Conservation (phyloP, 2,797 vertebrate genomes). For the Chiroxiphia lanceolata region DNA sequence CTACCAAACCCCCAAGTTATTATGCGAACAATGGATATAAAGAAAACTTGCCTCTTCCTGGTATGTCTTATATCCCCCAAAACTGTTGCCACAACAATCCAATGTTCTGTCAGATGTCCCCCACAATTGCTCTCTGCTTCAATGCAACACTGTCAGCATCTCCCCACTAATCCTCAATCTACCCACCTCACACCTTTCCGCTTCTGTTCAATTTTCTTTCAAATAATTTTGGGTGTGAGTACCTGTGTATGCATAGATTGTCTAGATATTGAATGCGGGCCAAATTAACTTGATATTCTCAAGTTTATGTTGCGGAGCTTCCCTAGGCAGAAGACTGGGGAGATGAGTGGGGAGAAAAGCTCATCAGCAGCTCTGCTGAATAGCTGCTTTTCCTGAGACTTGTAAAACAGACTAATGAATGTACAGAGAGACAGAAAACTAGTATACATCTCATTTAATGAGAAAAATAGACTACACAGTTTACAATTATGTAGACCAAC, state of each 20-base stretch:
- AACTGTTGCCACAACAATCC: not conserved
- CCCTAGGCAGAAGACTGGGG: not conserved
- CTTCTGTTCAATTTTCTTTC: not conserved
- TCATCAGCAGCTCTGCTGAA: not conserved
- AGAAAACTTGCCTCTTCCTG: not conserved
- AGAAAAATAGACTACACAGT: not conserved
- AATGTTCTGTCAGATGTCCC: not conserved
- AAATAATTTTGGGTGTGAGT: not conserved
- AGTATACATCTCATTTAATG: not conserved
- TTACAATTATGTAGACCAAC: not conserved
- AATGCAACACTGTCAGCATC: not conserved
- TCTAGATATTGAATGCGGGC: not conserved
- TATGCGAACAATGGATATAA: not conserved
- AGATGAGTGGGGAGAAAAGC: not conserved
- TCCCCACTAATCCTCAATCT: not conserved
- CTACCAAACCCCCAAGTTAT: not conserved
- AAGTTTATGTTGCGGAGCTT: not conserved
- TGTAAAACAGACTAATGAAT: not conserved
- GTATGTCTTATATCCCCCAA: not conserved
- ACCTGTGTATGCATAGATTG: not conserved
- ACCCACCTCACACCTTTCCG: not conserved
- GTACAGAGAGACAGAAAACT: not conserved
- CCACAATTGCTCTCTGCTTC: not conserved
- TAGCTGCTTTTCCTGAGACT: not conserved
- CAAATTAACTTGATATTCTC: not conserved